Percentiles rank a stretch among this genome's conserved stretches.
Evolutionary conservation across 2,888 invertebrate genomes (phyloP).

Genomic region (Lochmaea crataegi): DNA sequence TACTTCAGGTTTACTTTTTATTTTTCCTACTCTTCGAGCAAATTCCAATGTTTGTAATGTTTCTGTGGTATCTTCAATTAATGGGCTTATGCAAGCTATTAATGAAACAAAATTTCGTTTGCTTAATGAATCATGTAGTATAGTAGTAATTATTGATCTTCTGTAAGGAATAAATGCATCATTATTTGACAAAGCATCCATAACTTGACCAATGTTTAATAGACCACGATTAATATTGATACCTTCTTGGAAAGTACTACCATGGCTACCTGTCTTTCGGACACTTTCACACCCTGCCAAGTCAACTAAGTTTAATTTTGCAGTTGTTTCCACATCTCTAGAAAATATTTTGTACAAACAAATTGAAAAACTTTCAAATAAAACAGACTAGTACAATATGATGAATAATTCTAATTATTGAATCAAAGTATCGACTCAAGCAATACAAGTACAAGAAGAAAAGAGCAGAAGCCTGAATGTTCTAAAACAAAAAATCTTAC

Average conservation of each 20-base stretch:
- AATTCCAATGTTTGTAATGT: constrained; percentile 67
- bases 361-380: too few species aligned
- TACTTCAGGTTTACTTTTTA: constrained; percentile 65
- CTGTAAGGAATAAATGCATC: constrained; percentile 65
- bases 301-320: constrained; percentile 67
- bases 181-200: constrained; percentile 64
- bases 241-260: constrained; percentile 66
- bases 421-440: too few species aligned
- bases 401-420: background rate
- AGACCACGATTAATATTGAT: constrained; percentile 68
- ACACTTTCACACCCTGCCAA: constrained; percentile 68
- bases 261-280: constrained; percentile 66
- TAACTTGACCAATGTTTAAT: constrained; percentile 66
- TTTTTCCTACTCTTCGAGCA: constrained; percentile 65
- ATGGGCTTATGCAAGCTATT: constrained; percentile 67
- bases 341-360: constrained; percentile 27
- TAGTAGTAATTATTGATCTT: constrained; percentile 66
- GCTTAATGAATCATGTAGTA: constrained; percentile 67
- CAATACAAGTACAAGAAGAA: too few species aligned
- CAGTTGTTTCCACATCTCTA: constrained; percentile 51
- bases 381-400: background rate
- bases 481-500: too few species aligned
- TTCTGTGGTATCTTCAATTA: constrained; percentile 63
- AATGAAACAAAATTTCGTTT: constrained; percentile 65
- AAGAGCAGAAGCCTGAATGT: too few species aligned